Percentiles rank a stretch among this genome's conserved stretches.
Evolutionary conservation across 2,888 invertebrate genomes (phyloP).

Genomic region (Sturmia bella): DNA sequence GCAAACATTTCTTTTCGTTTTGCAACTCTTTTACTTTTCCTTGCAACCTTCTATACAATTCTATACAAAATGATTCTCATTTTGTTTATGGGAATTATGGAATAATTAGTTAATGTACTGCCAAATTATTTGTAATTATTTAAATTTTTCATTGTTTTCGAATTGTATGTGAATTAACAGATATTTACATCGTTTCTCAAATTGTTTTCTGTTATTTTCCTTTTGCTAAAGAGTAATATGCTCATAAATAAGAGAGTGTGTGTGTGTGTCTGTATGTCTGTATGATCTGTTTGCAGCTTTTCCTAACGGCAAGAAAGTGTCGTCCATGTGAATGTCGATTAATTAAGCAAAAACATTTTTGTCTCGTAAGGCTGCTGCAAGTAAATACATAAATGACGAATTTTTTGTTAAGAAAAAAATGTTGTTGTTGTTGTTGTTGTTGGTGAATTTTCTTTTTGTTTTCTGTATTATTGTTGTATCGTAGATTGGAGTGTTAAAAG

Average conservation of each 20-base stretch:
- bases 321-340: constrained; percentile 36
- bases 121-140: neutral
- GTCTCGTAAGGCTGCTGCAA: constrained; percentile 48
- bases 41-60: no score
- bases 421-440: constrained; percentile 15
- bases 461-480: constrained; percentile 28
- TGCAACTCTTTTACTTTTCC: no score
- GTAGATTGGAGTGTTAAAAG: constrained; percentile 61
- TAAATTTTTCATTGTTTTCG: neutral
- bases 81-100: no score
- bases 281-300: neutral
- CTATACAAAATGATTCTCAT: no score
- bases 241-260: no score
- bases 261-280: constrained; percentile 6
- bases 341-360: constrained; percentile 67
- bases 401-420: constrained; percentile 29
- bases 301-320: neutral
- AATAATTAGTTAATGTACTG: no score
- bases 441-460: neutral
- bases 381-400: constrained; percentile 46
- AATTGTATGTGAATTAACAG: constrained; percentile 10
- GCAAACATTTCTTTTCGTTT: no score
- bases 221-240: no score
- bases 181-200: constrained; percentile 3
- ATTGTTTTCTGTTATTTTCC: no score